These are phyloP conservation scores for Aphelinus atriplicis DNA, from an alignment of 1,140 invertebrate genomes.

Conservation along the genomic window DNA sequence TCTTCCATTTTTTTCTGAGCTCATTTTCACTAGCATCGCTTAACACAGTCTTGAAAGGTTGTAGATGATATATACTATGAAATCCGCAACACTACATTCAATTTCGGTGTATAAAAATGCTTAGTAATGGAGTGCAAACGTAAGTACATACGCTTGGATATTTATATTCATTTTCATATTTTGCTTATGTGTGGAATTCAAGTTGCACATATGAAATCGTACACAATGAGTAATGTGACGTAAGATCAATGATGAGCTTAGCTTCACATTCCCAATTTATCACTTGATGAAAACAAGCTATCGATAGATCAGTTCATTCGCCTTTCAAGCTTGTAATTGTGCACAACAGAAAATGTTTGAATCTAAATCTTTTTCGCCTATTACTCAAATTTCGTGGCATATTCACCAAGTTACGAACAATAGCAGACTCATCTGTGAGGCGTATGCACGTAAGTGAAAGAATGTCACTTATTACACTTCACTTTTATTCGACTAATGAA, in stretches of 20 bases:
- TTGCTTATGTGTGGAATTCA: neutral
- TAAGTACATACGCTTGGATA: constrained; percentile 29
- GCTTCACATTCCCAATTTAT: neutral
- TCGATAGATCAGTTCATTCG: neutral
- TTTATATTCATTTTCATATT: constrained; percentile 3
- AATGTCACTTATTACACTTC: too few relatives aligned
- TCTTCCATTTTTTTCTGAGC: too few relatives aligned
- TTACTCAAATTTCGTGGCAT: too few relatives aligned
- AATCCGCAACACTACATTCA: constrained; percentile 23
- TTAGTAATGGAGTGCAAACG: constrained; percentile 19
- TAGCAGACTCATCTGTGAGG: too few relatives aligned
- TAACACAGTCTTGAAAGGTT: too few relatives aligned
- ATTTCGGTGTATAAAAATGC: constrained; percentile 31
- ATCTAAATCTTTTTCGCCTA: constrained; percentile 1
- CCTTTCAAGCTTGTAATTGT: neutral
- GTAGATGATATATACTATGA: constrained; percentile 21
- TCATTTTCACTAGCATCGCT: too few relatives aligned
- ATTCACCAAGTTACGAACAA: too few relatives aligned
- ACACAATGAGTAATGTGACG: too few relatives aligned
- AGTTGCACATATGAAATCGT: too few relatives aligned
- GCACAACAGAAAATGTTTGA: neutral
- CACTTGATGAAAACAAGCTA: neutral
- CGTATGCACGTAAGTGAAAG: too few relatives aligned
- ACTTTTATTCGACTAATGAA: too few relatives aligned
- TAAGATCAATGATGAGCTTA: too few relatives aligned